Conservation (phyloP, 2,888 invertebrate species). For the Acrocyrtus sp. region DNA sequence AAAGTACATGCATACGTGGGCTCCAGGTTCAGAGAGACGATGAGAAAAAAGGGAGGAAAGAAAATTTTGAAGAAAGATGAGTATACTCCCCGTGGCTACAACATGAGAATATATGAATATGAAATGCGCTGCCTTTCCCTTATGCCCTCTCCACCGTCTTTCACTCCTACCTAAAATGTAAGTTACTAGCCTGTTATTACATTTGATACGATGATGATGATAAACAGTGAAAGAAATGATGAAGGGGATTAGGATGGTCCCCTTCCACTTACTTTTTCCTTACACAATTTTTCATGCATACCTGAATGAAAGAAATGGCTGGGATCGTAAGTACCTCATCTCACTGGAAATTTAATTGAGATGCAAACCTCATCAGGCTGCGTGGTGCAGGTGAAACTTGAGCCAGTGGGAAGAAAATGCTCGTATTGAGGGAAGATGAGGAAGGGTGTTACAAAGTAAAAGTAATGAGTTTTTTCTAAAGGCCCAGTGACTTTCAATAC, state of each 20-base stretch:
- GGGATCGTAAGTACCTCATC: constrained; percentile 19
- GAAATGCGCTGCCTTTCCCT: constrained; percentile 15
- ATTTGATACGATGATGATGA: too few relatives aligned
- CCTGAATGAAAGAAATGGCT: constrained; percentile 28
- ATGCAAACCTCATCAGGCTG: too few relatives aligned
- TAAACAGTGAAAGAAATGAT: too few relatives aligned
- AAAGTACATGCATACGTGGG: constrained; percentile 32
- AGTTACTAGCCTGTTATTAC: too few relatives aligned
- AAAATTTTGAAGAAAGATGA: constrained; percentile 52
- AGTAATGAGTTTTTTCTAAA: too few relatives aligned
- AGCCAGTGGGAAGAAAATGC: too few relatives aligned
- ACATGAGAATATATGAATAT: constrained; percentile 42
- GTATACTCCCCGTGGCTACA: constrained; percentile 53
- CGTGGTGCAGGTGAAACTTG: too few relatives aligned
- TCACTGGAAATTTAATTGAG: constrained; percentile 41
- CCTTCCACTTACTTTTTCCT: constrained; percentile 21
- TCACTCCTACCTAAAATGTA: not conserved
- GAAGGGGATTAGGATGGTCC: constrained; percentile 44
- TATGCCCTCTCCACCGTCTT: not conserved
- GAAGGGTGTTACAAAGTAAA: too few relatives aligned
- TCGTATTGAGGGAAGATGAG: too few relatives aligned
- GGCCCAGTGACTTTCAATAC: too few relatives aligned
- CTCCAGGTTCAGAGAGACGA: too few relatives aligned
- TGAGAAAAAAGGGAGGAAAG: constrained; percentile 42
- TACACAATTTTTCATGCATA: constrained; percentile 31